Evolutionary conservation across 2,113 vertebrate genomes (phyloP).

Genomic region (Terrapene triunguis): DNA sequence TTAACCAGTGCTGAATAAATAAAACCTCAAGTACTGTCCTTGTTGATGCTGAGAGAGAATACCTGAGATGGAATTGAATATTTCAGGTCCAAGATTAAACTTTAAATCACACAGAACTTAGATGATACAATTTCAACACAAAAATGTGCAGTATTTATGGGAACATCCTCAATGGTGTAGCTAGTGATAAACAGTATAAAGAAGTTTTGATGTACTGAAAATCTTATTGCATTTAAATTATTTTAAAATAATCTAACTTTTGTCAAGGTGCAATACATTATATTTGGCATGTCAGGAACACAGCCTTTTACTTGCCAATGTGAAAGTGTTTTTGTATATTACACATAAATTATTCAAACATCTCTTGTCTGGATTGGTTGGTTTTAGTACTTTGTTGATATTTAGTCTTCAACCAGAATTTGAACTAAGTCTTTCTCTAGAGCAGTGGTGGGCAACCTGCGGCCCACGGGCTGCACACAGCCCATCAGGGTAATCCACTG

Average conservation of each 20-base stretch:
- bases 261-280: background rate
- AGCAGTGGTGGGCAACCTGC: no score
- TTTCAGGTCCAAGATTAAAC: background rate
- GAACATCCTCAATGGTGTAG: slow-evolving; percentile 13
- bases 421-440: background rate
- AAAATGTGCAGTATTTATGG: slow-evolving; percentile 43
- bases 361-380: background rate
- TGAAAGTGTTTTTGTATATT: background rate
- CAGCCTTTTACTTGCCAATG: background rate
- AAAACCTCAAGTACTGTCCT: slow-evolving; percentile 45
- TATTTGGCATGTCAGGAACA: background rate
- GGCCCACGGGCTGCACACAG: no score
- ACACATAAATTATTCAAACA: background rate
- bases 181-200: background rate
- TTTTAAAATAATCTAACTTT: background rate
- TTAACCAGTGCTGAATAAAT: slow-evolving; percentile 37
- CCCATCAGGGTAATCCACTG: no score
- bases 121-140: slow-evolving; percentile 19
- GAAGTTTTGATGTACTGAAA: slow-evolving; percentile 41
- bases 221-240: slow-evolving; percentile 13
- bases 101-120: slow-evolving; percentile 27
- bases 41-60: background rate
- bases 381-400: background rate
- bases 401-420: slow-evolving; percentile 20
- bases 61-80: background rate